phyloP scores from a whole-genome alignment of 2,797 vertebrate genomes.

The Clarias platycephalus region DNA sequence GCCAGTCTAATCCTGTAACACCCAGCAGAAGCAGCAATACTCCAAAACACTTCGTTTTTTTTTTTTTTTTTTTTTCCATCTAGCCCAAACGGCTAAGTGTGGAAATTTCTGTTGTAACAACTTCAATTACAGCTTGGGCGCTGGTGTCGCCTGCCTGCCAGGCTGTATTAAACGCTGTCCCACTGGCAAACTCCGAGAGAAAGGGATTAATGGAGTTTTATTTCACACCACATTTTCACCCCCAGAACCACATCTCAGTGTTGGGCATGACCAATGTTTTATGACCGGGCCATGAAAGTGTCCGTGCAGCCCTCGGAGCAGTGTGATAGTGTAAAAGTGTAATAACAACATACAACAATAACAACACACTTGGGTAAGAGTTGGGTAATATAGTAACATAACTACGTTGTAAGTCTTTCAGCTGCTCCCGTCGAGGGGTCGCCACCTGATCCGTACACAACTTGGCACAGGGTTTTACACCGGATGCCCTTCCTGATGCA shows the following conservation, averaged over 20 bases:
- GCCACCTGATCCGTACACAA: too few relatives aligned
- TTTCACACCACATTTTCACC: slow-evolving; percentile 44
- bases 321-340: not conserved
- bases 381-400: not conserved
- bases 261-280: slow-evolving; percentile 42
- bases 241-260: slow-evolving; percentile 41
- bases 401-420: not conserved
- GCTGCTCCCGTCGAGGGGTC: too few relatives aligned
- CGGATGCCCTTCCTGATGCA: too few relatives aligned
- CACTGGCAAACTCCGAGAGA: slow-evolving; percentile 47
- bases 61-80: slow-evolving; percentile 34
- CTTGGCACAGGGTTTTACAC: too few relatives aligned
- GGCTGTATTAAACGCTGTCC: slow-evolving; percentile 56
- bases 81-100: slow-evolving; percentile 47
- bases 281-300: slow-evolving; percentile 44
- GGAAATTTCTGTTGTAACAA: slow-evolving; percentile 51
- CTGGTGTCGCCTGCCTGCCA: slow-evolving; percentile 27
- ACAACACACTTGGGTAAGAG: not conserved
- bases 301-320: slow-evolving; percentile 16
- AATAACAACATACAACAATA: not conserved
- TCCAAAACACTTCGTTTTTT: slow-evolving; percentile 57
- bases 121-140: slow-evolving; percentile 59
- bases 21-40: slow-evolving; percentile 56
- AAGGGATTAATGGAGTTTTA: slow-evolving; percentile 51
- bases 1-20: slow-evolving; percentile 47